Conservation (phyloP, 2,113 vertebrate genomes). For the Misgurnus mizolepis region DNA sequence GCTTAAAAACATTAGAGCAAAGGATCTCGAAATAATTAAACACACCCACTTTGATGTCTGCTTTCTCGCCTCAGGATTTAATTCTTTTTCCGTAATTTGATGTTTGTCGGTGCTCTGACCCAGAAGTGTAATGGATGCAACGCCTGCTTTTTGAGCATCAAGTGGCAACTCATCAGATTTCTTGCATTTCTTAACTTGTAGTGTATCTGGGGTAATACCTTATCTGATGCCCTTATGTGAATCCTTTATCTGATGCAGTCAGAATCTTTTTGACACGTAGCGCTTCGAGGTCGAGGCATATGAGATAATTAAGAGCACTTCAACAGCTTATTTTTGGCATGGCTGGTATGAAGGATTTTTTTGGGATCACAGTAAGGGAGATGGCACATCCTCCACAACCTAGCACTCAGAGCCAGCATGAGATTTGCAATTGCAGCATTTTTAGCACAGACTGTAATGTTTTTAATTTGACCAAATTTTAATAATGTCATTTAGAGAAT, state of each 20-base stretch:
- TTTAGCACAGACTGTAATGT: background rate
- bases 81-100: conserved; percentile 15
- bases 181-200: background rate
- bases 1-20: background rate
- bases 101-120: conserved; percentile 31
- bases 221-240: background rate
- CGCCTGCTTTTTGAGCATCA: background rate
- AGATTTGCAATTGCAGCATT: background rate
- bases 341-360: background rate
- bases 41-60: conserved; percentile 45
- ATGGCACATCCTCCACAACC: background rate
- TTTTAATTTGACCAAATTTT: background rate
- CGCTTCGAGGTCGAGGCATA: background rate
- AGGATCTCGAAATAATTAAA: conserved; percentile 53
- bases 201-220: conserved; percentile 3
- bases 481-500: too few relatives aligned
- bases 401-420: background rate
- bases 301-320: background rate
- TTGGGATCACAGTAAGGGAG: background rate
- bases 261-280: conserved; percentile 2
- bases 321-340: background rate
- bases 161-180: conserved; percentile 9
- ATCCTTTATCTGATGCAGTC: too few relatives aligned
- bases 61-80: conserved; percentile 35
- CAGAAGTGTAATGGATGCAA: background rate